Conservation (phyloP, 2,888 invertebrate genomes). For the Pediacus dermestoides region DNA sequence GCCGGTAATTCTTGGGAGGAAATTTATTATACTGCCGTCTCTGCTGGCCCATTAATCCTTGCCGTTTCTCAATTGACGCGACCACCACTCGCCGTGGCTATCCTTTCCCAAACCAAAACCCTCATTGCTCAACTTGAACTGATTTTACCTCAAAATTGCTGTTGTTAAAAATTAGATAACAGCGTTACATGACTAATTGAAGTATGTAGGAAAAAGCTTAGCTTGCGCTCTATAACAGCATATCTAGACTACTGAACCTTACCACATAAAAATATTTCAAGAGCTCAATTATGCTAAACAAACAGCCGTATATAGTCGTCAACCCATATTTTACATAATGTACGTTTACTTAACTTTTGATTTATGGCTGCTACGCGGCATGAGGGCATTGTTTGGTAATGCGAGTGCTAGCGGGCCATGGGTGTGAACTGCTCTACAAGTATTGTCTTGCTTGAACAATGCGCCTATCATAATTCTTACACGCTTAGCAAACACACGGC, state of each 20-base stretch:
- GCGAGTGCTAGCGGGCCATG: slow-evolving; percentile 35
- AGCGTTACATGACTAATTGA: too few species aligned
- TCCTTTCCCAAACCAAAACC: too few species aligned
- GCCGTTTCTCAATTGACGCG: slow-evolving; percentile 37
- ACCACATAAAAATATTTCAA: too few species aligned
- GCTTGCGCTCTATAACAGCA: too few species aligned
- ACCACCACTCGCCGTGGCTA: slow-evolving; percentile 34
- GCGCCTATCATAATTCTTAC: slow-evolving; percentile 44
- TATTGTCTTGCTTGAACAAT: slow-evolving; percentile 45
- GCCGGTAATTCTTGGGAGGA: slow-evolving; percentile 58
- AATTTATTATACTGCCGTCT: slow-evolving; percentile 57
- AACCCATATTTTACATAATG: slow-evolving; percentile 5
- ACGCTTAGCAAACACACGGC: slow-evolving; percentile 37
- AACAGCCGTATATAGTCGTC: slow-evolving; percentile 3
- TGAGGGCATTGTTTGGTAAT: slow-evolving; percentile 44
- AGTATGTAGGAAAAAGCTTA: too few species aligned
- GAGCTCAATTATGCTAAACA: too few species aligned
- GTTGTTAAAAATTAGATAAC: too few species aligned
- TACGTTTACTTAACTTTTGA: slow-evolving; percentile 33
- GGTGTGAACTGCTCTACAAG: slow-evolving; percentile 43
- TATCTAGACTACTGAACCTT: too few species aligned
- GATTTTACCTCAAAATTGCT: too few species aligned
- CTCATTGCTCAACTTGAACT: too few species aligned
- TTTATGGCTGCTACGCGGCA: slow-evolving; percentile 40
- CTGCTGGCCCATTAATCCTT: slow-evolving; percentile 51